These are phyloP conservation scores for Oostethus manadensis DNA, from an alignment of 2,113 vertebrate genomes.

Conservation along the genomic window DNA sequence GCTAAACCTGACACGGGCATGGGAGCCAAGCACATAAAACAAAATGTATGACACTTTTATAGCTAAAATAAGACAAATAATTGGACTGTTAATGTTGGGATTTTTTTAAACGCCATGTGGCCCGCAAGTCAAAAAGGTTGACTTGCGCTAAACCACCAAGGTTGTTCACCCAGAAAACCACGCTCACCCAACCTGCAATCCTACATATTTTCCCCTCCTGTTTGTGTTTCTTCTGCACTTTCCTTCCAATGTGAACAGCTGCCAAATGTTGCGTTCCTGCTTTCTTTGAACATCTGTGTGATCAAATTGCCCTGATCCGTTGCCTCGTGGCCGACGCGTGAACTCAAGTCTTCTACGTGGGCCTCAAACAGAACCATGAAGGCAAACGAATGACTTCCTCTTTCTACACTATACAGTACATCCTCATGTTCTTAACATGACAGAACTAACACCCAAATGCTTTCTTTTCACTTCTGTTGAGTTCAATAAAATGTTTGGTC, in stretches of 20 bases:
- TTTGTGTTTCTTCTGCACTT: constrained; percentile 20
- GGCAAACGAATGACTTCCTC: constrained; percentile 20
- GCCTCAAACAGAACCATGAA: constrained; percentile 43
- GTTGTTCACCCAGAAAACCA: background rate
- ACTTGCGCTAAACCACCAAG: too few relatives aligned
- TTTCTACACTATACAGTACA: constrained; percentile 12
- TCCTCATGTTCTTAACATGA: constrained; percentile 17
- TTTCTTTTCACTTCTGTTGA: constrained; percentile 49
- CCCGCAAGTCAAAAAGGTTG: too few relatives aligned
- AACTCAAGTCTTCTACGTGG: constrained; percentile 39
- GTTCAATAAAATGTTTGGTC: constrained; percentile 70
- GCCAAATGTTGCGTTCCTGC: constrained; percentile 31
- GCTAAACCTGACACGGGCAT: background rate
- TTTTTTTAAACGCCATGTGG: too few relatives aligned
- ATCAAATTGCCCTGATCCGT: constrained; percentile 6
- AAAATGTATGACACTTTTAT: too few relatives aligned
- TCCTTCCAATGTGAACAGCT: constrained; percentile 16
- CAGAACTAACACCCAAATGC: constrained; percentile 34
- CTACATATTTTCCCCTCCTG: background rate
- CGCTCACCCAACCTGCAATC: constrained; percentile 16
- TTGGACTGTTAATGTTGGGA: too few relatives aligned
- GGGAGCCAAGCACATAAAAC: too few relatives aligned
- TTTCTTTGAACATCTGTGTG: constrained; percentile 21
- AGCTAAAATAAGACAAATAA: too few relatives aligned
- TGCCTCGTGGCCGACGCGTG: constrained; percentile 26